Base-by-base conservation (phyloP, 1,140 invertebrate genomes). In the Bathynomus jamesi region DNA sequence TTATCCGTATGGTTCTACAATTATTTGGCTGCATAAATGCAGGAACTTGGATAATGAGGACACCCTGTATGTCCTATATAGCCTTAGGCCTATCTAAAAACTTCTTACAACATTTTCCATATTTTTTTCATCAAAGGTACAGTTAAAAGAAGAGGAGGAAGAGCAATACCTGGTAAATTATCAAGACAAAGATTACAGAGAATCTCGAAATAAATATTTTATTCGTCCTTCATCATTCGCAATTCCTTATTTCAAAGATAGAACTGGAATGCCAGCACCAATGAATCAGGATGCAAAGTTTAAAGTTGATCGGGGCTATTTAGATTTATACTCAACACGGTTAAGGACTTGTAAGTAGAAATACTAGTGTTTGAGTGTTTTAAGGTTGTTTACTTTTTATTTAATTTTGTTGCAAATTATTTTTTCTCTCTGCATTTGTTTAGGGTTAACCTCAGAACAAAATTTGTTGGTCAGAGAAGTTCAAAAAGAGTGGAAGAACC, bases 251-350 rank as follows among this genome's bases (percentile, higher is more conserved):
- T 76, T 76, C 63, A 76, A 76, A 53, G 65, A 71, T 32, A 27
- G 68, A 4, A 65, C 63, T 70, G 70, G 70, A 11, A 76, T 76
- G 74, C 62, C 46, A 27, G 70, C 67, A 27, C 70, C 74, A 0
- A 76, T 65, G 74, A 76, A 76, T 72, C 53, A 72, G 29, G 74
- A 76, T 67, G 67, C 70, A 27, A 76, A 70, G 61, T 61, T 5
- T 24, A 76, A 72, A 60, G 24, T 72, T 2, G 67, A 76, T 1
- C 31, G 67, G 28, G 70, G 74, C 40, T 76, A 72, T 63, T 31
- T 76, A 21, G 74, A 76, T 27, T 68, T 76, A 13, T 76, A 76
- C 60, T 69, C 67, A 17, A 69, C 70, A 29, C 32, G 67, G 4
- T 25, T 32, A 4, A 30, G 74, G 2, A 21, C 62, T 7, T 76